phyloP scores from a whole-genome alignment of 2,113 vertebrate species.

The Oreochromis tanganicae region DNA sequence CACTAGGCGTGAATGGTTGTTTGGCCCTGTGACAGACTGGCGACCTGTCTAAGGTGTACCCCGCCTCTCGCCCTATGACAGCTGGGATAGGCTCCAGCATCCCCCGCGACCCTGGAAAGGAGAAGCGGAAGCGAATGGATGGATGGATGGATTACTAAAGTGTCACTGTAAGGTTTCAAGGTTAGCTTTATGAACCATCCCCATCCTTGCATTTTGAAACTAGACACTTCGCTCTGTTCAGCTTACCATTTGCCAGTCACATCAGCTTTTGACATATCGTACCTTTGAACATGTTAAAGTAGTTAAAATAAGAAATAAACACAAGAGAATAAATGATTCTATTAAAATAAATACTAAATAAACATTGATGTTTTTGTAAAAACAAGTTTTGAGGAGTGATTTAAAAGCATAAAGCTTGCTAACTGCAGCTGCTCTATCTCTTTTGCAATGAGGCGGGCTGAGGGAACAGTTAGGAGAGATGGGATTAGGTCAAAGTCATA shows the following conservation, averaged over 20 bases:
- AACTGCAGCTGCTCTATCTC: not conserved
- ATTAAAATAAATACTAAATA: not conserved
- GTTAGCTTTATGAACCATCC: not conserved
- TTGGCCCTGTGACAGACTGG: too few relatives aligned
- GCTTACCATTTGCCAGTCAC: not conserved
- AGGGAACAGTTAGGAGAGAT: not conserved
- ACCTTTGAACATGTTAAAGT: not conserved
- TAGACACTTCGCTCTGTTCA: not conserved
- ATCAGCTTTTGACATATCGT: not conserved
- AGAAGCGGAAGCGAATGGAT: too few relatives aligned
- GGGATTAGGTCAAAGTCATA: not conserved
- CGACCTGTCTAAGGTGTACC: too few relatives aligned
- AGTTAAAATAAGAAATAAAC: not conserved
- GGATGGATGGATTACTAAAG: too few relatives aligned
- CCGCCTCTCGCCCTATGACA: too few relatives aligned
- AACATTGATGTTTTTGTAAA: not conserved
- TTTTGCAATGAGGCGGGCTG: not conserved
- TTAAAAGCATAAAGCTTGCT: not conserved
- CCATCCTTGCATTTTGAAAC: not conserved
- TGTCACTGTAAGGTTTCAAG: not conserved
- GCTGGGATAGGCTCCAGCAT: too few relatives aligned
- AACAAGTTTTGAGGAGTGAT: not conserved
- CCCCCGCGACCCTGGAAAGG: too few relatives aligned
- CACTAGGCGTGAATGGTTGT: too few relatives aligned
- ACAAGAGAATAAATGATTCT: not conserved